Percentiles rank a stretch among this genome's conserved stretches.
These are phyloP conservation scores for Peucedramus taeniatus DNA, from an alignment of 2,113 vertebrate species.

Conservation along the genomic window DNA sequence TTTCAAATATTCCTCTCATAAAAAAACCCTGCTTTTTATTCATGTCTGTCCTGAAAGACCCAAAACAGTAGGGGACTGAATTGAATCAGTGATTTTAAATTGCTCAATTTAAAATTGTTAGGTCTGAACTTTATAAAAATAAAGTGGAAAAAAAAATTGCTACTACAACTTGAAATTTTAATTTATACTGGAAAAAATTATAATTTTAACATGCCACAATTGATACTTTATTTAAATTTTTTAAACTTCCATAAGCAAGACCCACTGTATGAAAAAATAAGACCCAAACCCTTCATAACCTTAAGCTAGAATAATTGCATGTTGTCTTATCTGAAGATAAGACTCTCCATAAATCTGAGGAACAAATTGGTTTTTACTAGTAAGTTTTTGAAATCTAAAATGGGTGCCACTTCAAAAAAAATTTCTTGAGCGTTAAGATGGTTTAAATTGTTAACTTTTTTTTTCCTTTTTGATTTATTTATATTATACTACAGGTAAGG, in stretches of 20 bases:
- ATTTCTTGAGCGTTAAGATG: not conserved
- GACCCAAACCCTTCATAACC: not conserved
- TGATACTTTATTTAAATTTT: not conserved
- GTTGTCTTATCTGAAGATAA: not conserved
- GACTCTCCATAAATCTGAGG: not conserved
- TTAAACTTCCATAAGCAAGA: not conserved
- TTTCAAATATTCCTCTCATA: not conserved
- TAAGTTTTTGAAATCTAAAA: not conserved
- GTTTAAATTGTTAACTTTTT: not conserved
- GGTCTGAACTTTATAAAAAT: not conserved
- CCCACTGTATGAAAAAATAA: not conserved
- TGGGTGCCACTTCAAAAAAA: not conserved
- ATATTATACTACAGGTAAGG: not conserved
- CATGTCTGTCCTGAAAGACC: not conserved
- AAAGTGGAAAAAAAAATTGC: not conserved
- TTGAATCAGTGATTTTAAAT: constrained; percentile 1
- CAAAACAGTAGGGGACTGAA: not conserved
- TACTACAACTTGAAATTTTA: not conserved
- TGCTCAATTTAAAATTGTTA: not conserved
- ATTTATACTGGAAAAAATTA: not conserved
- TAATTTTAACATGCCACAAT: not conserved
- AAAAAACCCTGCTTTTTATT: not conserved
- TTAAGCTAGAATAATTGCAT: not conserved
- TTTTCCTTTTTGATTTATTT: not conserved
- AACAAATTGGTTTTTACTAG: not conserved